phyloP scores from a whole-genome alignment of 2,113 vertebrate genomes.

The Anguilla japonica region DNA sequence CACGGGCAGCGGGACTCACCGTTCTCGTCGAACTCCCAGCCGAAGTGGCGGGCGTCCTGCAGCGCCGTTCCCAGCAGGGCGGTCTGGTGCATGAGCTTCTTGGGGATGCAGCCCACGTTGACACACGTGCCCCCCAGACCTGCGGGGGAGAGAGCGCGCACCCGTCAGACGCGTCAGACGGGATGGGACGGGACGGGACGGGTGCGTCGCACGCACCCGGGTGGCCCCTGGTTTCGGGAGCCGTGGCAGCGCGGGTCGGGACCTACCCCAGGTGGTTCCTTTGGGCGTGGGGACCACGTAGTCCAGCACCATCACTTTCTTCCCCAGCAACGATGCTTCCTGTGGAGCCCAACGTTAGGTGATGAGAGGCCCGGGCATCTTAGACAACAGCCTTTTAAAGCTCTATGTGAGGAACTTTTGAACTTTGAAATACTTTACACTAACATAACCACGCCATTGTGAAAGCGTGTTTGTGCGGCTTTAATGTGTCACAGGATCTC shows the following conservation, averaged over 20 bases:
- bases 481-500: too few species aligned
- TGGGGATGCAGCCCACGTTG: constrained; percentile 95
- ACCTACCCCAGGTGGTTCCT: constrained; percentile 89
- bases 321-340: constrained; percentile 88
- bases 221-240: neutral
- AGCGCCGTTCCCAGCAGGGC: constrained; percentile 82
- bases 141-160: constrained; percentile 47
- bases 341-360: constrained; percentile 46
- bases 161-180: neutral
- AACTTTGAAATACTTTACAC: too few species aligned
- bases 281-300: constrained; percentile 89
- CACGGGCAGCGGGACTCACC: constrained; percentile 63
- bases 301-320: constrained; percentile 93
- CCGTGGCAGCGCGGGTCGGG: neutral
- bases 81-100: constrained; percentile 97
- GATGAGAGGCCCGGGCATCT: too few species aligned
- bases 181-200: too few species aligned
- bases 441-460: too few species aligned
- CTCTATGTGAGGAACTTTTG: too few species aligned
- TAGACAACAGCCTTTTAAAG: too few species aligned
- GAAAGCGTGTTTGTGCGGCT: too few species aligned
- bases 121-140: constrained; percentile 96
- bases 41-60: constrained; percentile 84
- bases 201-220: too few species aligned
- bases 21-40: constrained; percentile 85